These are phyloP conservation scores for Ceuthmochares aereus DNA, from an alignment of 2,113 vertebrate genomes.

Conservation along the genomic window DNA sequence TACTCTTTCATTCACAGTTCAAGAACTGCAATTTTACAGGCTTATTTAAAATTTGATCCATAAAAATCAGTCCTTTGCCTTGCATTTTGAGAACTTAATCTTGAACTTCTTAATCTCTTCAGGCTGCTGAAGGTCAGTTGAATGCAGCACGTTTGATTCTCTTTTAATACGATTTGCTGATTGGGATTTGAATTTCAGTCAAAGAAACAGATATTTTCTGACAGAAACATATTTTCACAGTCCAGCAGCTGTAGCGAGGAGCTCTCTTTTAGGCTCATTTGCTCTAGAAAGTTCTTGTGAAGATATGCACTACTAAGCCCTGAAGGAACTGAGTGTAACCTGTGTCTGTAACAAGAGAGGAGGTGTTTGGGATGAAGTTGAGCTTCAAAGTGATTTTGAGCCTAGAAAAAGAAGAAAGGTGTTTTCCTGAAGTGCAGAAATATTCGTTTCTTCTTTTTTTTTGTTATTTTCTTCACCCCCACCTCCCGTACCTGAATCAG, in stretches of 20 bases:
- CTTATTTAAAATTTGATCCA: neutral
- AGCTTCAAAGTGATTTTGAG: neutral
- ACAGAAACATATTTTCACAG: neutral
- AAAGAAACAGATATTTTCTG: neutral
- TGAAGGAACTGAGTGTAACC: neutral
- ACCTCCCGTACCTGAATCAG: neutral
- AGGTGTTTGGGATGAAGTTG: neutral
- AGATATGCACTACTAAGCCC: neutral
- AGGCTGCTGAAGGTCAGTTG: neutral
- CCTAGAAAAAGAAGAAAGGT: neutral
- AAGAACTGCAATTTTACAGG: neutral
- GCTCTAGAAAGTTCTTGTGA: neutral
- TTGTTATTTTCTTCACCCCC: neutral
- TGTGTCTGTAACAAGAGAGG: accelerated
- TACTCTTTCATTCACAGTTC: neutral
- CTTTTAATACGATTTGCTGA: neutral
- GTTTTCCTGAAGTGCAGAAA: neutral
- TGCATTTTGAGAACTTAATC: neutral
- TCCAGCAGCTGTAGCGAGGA: neutral
- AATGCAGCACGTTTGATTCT: neutral
- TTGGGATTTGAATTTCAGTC: neutral
- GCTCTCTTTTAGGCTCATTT: neutral
- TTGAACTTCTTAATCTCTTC: neutral
- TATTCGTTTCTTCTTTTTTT: neutral
- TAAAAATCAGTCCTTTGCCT: neutral